Evolutionary conservation across 2,797 vertebrate species (phyloP).

Genomic region (Tangara arthus): DNA sequence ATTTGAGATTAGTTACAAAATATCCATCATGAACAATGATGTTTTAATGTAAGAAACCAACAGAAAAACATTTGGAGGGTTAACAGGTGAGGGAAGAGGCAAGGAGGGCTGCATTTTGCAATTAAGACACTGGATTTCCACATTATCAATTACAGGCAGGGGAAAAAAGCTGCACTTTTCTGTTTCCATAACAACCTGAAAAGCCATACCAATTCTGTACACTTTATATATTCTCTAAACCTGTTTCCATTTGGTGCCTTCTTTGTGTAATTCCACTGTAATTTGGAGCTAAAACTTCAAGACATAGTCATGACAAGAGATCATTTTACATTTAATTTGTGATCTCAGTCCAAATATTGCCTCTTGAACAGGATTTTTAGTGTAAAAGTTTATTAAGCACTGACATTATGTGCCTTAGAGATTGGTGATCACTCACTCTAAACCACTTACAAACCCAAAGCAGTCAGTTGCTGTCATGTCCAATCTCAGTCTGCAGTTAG

Average conservation of each 20-base stretch:
- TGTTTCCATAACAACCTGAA: conserved; percentile 49
- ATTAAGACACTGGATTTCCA: not conserved
- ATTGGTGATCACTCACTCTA: not conserved
- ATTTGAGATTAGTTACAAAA: conserved; percentile 17
- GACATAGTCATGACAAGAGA: not conserved
- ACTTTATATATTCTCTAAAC: not conserved
- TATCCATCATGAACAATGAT: not conserved
- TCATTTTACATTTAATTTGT: not conserved
- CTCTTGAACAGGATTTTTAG: not conserved
- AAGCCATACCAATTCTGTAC: not conserved
- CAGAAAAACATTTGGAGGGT: not conserved
- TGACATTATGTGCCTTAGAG: not conserved
- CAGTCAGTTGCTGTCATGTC: not conserved
- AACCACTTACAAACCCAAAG: not conserved
- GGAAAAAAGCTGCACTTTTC: not conserved
- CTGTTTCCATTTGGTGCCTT: not conserved
- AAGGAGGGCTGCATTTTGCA: not conserved
- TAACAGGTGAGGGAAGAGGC: not conserved
- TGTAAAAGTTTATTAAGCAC: not conserved
- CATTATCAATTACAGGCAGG: not conserved
- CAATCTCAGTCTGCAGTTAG: not conserved
- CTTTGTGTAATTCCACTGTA: not conserved
- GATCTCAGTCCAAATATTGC: not conserved
- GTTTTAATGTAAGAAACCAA: not conserved
- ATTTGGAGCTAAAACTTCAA: not conserved